Percentiles rank a stretch among this genome's conserved stretches.
Evolutionary conservation across 2,888 invertebrate genomes (phyloP).

Genomic region (Drosophila hamatofila): DNA sequence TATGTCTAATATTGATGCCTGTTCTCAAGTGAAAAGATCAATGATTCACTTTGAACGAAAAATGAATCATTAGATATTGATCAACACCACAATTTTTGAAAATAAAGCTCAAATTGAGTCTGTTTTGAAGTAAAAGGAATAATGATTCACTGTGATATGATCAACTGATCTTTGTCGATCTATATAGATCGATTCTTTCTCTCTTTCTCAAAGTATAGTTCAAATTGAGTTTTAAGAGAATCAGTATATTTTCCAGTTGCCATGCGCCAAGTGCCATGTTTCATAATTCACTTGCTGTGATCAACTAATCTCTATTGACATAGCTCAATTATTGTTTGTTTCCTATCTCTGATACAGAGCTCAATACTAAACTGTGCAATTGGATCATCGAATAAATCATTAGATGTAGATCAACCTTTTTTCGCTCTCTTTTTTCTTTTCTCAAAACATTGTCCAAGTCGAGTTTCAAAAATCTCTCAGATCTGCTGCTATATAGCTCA

Average conservation of each 20-base stretch:
- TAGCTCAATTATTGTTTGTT: background rate
- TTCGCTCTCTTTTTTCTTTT: background rate
- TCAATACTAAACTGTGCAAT: background rate
- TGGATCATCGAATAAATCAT: background rate
- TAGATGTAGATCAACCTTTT: background rate
- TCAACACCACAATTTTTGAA: too few species aligned
- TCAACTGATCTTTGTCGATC: too few species aligned
- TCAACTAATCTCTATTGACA: background rate
- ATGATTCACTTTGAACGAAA: too few species aligned
- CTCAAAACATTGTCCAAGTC: background rate
- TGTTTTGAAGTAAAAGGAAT: too few species aligned
- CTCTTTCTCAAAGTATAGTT: too few species aligned
- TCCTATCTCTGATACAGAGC: too few species aligned
- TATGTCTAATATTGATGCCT: background rate
- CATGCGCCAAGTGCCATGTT: background rate
- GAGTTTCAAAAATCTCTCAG: background rate
- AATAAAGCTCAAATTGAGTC: too few species aligned
- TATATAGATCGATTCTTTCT: too few species aligned
- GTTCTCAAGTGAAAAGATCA: background rate
- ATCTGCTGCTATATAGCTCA: background rate
- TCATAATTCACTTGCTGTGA: background rate
- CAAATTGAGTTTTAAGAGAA: too few species aligned
- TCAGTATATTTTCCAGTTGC: background rate
- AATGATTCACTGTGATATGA: too few species aligned
- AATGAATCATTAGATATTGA: too few species aligned